Evolutionary conservation across 2,888 invertebrate species (phyloP), one percentile per base, ranked within the genome.

Genomic region (Raillietiella orientalis): DNA sequence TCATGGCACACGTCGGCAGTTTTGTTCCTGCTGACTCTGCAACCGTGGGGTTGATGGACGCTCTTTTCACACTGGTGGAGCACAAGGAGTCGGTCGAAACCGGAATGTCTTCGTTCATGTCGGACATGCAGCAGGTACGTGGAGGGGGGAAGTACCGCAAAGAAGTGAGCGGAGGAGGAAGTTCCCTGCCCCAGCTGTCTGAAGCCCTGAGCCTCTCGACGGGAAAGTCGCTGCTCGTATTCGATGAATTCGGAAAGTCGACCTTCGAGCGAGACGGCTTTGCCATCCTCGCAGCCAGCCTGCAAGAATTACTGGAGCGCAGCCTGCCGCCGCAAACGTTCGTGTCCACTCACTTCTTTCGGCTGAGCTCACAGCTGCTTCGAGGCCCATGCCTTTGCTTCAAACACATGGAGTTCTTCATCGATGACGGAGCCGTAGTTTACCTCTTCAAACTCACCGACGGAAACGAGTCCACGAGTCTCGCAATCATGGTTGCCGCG

Each of bases 231-330:
- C 46, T 87, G 3, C 52, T 84, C 1, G 50, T 84, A 16, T 52
- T 82, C 20, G 84, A 87, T 47, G 82, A 82, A 50, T 75, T 82
- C 50, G 82, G 79, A 4, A 65, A 66, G 43, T 74, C 77, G 30
- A 79, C 82, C 2, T 48, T 57, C 2, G 58, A 63, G 41, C 48
- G 55, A 3, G 77, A 77, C 45, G 79, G 77, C 0, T 45, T 66
- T 20, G 56, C 70, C 1, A 44, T 84, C 16, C 47, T 77, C 12
- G 56, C 60, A 0, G 58, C 69, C 0, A 56, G 59, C 20, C 42
- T 79, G 24, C 57, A 58, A 35, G 50, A 62, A 36, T 66, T 75
- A 45, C 42, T 66, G 23, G 49, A 53, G 26, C 47, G 55, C 28
- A 53, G 41, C 3, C 34, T 42, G 6, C 66, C 67, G 37, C 77